Base-by-base conservation (phyloP, 30 jellyfish, hydroid and myxozoan genomes). In the Nemopilema nomurai region DNA sequence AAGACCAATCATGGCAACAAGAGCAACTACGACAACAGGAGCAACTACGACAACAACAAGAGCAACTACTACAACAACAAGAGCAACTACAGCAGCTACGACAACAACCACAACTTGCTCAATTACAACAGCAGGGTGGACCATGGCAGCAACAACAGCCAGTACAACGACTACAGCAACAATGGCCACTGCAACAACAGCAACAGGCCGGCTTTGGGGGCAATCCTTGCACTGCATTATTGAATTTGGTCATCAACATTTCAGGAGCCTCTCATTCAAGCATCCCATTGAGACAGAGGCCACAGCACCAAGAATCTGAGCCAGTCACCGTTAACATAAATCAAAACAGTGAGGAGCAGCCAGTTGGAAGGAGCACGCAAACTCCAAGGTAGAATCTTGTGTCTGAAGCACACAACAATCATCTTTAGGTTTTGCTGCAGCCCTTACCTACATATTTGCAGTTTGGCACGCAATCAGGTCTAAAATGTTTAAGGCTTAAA, bases 181-280 rank as follows among this genome's bases (percentile, higher is more conserved):
- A 41, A 41, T 13, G 13, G 57, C 57, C 57, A 3, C 57, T 41
- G 57, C 13, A 3, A 3, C 57, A 41, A 13, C 57, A 41, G 13
- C 57, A 3, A 3, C 6, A 41, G 6, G 57, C 57, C 57, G 57
- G 57, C 6, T 6, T 41, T 41, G 57, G 57, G 13, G 20, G 21
- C 16, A 67, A 67, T 67, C 77, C 77, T 13, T 67, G 77, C 33
- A 22, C 41, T 67, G 77, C 33, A 23, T 67, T 67, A 33, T 3
- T 67, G 41, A 67, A 67, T 23, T 13, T 67, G 21, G 1, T 67
- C 33, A 23, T 67, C 23, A 29, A 67, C 22, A 24, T 67, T 1
- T 41, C 77, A 16, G 77, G 41, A 16, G 1, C 41, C 1, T 67
- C 77, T 16, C 33, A 24, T 16, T 67, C 23, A 41, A 23, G 20